Evolutionary conservation across 2,113 vertebrate species (phyloP).

Genomic region (Dicerorhinus sumatrensis): DNA sequence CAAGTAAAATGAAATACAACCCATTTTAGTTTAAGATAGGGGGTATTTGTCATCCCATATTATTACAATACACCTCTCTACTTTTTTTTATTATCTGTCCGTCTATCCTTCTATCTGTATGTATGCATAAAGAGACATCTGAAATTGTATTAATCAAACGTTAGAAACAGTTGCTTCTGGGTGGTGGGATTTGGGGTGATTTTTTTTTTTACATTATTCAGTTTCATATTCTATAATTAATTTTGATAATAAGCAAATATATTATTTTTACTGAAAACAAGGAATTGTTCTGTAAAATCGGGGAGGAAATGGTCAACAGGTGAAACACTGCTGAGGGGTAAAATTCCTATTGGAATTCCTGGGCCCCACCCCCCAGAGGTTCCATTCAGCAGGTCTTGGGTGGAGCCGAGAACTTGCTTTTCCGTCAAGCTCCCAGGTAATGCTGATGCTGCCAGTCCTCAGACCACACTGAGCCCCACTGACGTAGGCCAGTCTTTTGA

Average conservation of each 20-base stretch:
- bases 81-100: neutral
- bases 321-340: neutral
- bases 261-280: neutral
- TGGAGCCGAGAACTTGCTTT: neutral
- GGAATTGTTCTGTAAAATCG: neutral
- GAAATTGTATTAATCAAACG: neutral
- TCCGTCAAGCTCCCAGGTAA: neutral
- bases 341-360: neutral
- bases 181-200: neutral
- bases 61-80: neutral
- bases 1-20: neutral
- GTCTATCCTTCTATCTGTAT: neutral
- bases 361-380: too few species aligned
- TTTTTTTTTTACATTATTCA: neutral
- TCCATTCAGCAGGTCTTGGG: neutral
- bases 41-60: neutral
- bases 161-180: neutral
- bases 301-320: neutral
- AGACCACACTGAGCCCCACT: fast-evolving
- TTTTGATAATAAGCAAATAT: neutral
- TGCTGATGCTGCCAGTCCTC: neutral
- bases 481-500: neutral
- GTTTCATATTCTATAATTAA: neutral
- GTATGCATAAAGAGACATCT: neutral
- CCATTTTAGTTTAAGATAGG: neutral